Evolutionary conservation across 2,888 invertebrate genomes (phyloP).

Genomic region (Pseudococcus longispinus): DNA sequence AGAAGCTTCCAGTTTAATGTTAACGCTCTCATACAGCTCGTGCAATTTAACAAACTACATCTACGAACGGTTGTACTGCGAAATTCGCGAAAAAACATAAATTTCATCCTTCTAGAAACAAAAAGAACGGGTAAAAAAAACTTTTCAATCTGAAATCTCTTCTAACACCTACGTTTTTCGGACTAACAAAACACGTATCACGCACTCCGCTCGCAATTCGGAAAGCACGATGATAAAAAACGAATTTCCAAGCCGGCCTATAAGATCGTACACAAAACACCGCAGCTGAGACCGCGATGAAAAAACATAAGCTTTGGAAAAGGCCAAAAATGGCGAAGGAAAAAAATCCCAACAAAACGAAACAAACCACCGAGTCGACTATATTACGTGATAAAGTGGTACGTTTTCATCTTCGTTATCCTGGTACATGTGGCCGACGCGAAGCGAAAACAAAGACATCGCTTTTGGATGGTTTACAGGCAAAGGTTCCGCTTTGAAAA

Average conservation of each 20-base stretch:
- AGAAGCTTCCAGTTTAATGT: too few species aligned
- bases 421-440: background rate
- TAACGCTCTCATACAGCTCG: too few species aligned
- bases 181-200: too few species aligned
- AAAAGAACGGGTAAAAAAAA: too few species aligned
- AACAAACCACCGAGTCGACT: background rate
- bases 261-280: background rate
- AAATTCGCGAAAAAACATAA: too few species aligned
- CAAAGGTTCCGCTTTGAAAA: background rate
- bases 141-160: too few species aligned
- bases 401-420: background rate
- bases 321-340: background rate
- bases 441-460: background rate
- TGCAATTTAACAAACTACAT: too few species aligned
- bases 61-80: too few species aligned
- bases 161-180: too few species aligned
- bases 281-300: background rate
- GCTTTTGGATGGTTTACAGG: background rate
- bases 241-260: background rate
- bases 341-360: background rate
- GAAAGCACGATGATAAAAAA: background rate
- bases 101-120: too few species aligned
- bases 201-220: background rate
- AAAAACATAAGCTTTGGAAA: background rate
- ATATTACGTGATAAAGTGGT: background rate